These are phyloP conservation scores for Pristionchus entomophagus DNA, from an alignment of 2,888 invertebrate species.

Conservation along the genomic window DNA sequence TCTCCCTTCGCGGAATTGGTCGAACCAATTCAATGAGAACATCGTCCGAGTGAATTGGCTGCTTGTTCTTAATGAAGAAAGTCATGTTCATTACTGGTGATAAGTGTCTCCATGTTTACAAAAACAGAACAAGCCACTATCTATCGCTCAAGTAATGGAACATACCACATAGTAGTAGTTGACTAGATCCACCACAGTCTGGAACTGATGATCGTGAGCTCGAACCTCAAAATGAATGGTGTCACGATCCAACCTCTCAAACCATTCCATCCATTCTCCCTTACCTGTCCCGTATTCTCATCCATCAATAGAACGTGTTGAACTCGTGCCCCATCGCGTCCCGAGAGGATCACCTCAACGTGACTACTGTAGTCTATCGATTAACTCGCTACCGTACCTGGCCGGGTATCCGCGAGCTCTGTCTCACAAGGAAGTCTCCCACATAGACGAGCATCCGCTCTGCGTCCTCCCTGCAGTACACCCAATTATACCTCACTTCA, in stretches of 20 bases:
- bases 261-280: not conserved
- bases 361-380: not conserved
- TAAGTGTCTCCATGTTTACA: no score
- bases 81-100: not conserved
- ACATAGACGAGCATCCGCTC: constrained; percentile 4
- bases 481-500: no score
- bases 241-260: no score
- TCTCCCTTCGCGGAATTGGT: not conserved
- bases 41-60: constrained; percentile 33
- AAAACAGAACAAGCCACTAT: no score
- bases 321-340: constrained; percentile 5
- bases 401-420: constrained; percentile 36
- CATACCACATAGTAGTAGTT: constrained; percentile 31
- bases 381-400: constrained; percentile 17
- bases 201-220: constrained; percentile 31
- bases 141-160: no score
- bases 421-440: constrained; percentile 45
- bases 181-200: constrained; percentile 25
- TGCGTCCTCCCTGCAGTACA: constrained; percentile 17
- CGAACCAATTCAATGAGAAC: not conserved
- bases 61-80: constrained; percentile 4
- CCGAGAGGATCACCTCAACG: constrained; percentile 38
- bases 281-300: constrained; percentile 9
- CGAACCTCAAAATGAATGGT: not conserved
- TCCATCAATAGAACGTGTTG: constrained; percentile 45